These are phyloP conservation scores for Drymonia ruficornis DNA, from an alignment of 2,888 invertebrate genomes.

Conservation along the genomic window DNA sequence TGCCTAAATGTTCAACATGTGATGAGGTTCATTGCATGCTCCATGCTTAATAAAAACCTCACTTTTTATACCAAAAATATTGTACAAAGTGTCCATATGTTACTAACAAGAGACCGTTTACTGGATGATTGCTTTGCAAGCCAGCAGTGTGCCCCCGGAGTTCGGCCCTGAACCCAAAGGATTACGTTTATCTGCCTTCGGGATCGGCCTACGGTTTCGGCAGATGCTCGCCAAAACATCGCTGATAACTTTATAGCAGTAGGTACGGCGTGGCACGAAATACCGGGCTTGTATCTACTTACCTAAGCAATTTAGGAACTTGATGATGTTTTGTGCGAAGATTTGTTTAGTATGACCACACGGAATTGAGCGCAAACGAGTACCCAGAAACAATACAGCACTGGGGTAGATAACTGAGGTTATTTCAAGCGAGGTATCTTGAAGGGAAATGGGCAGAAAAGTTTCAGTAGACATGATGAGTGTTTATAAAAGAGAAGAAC, in stretches of 20 bases:
- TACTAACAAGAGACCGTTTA: constrained; percentile 46
- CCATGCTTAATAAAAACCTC: constrained; percentile 44
- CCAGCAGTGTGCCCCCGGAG: constrained; percentile 48
- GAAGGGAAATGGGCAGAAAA: neutral
- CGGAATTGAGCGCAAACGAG: neutral
- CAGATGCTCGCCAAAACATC: constrained; percentile 72
- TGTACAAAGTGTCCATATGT: constrained; percentile 50
- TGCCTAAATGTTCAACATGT: constrained; percentile 54
- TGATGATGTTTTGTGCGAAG: constrained; percentile 1
- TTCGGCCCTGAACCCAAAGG: constrained; percentile 69
- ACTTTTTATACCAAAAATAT: constrained; percentile 47
- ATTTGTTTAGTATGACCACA: neutral
- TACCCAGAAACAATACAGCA: constrained; percentile 10
- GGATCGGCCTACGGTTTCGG: constrained; percentile 68
- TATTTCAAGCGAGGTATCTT: neutral
- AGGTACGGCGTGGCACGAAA: constrained; percentile 24
- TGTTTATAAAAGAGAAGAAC: too few relatives aligned
- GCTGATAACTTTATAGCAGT: constrained; percentile 58
- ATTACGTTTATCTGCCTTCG: constrained; percentile 65
- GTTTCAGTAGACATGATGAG: too few relatives aligned
- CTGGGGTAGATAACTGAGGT: neutral
- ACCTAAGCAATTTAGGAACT: constrained; percentile 8
- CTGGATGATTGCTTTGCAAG: constrained; percentile 54
- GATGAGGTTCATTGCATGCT: constrained; percentile 53
- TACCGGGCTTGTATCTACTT: constrained; percentile 7